Evolutionary conservation across 2,888 invertebrate genomes (phyloP), one percentile per base, ranked within the genome.

Genomic region (Diploptera punctata): DNA sequence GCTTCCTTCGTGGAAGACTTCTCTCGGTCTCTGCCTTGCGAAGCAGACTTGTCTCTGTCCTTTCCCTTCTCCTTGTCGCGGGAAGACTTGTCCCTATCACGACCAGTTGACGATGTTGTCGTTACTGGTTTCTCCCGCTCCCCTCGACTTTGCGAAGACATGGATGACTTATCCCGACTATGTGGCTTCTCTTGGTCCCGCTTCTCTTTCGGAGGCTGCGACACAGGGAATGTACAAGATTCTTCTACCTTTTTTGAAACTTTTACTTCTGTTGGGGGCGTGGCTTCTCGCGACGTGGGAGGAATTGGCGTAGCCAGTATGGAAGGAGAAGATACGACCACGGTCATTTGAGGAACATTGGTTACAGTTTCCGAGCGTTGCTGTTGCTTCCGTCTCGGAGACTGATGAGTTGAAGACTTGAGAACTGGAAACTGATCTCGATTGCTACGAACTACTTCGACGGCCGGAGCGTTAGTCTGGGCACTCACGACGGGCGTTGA

Each of bases 401-500:
- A 62, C 33, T 49, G 62, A 21, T 29, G 24, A 19, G 60, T 16
- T 44, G 47, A 29, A 33, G 72, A 33, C 47, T 72, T 72, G 19
- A 73, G 57, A 16, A 61, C 69, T 21, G 72, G 68, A 18, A 68
- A 72, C 5, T 49, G 62, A 7, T 72, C 72, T 9, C 70, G 69
- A n/a, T 47, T 60, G 29, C 29, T 52, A 16, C 47, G 57, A 49
- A 38, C 49, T 18, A 74, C 62, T 4, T 74, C 71, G 13, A 74
- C 67, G 2, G 29, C 52, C 9, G 74, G 74, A 31, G 65, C 60
- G 65, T 71, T 74, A 7, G 71, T 69, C 29, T 61, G 49, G 16
- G 74, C 74, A 69, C 71, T 71, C 10, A 74, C 74, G 4, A 74
- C 74, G 0, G 74, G 74, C 7, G 74, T 74, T 2, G 44, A 29